Evolutionary conservation across 2,113 vertebrate species (phyloP).

Genomic region (Rhinopomastus cyanomelas): DNA sequence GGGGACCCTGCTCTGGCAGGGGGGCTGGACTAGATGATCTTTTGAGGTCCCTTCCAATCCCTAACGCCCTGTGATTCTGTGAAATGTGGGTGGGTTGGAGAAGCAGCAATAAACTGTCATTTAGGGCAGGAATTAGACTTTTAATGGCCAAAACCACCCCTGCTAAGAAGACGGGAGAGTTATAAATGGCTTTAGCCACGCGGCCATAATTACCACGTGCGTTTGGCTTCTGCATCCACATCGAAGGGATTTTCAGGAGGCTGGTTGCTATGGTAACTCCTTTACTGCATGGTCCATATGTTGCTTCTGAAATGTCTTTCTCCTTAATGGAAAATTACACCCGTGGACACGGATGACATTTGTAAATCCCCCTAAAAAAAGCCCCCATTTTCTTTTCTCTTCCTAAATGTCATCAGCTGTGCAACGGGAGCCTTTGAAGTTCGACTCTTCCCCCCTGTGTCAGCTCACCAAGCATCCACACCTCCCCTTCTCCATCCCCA

Average conservation of each 20-base stretch:
- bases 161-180: not conserved
- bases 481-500: not conserved
- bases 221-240: constrained; percentile 18
- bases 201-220: not conserved
- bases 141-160: not conserved
- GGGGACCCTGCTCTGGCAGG: no score
- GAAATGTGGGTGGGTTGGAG: not conserved
- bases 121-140: constrained; percentile 12
- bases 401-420: constrained; percentile 58
- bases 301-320: constrained; percentile 27
- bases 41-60: no score
- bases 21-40: no score
- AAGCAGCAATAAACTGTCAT: not conserved
- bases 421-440: constrained; percentile 60
- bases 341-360: constrained; percentile 57
- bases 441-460: not conserved
- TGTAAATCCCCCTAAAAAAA: constrained; percentile 42
- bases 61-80: no score
- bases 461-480: constrained; percentile 30
- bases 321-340: constrained; percentile 63
- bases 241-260: constrained; percentile 29
- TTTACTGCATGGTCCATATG: constrained; percentile 60
- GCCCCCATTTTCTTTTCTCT: constrained; percentile 10
- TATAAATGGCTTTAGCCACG: not conserved
- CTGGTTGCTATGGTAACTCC: constrained; percentile 62